Base-by-base conservation (phyloP, 2,797 vertebrate species). In the Australoheros facetus region DNA sequence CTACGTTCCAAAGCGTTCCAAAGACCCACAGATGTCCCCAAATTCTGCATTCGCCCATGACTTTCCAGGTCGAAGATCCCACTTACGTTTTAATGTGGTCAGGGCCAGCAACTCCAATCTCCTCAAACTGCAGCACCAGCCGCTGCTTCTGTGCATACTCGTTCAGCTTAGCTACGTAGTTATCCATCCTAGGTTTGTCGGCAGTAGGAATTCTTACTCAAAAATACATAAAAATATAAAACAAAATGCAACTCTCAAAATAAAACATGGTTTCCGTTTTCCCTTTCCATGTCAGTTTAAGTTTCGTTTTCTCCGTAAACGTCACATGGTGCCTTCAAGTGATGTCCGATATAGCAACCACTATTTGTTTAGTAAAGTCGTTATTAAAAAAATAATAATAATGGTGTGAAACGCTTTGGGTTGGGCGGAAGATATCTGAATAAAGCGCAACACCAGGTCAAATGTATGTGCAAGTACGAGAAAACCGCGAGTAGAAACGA, bases 61-160 rank as follows among this genome's bases (percentile, higher is more conserved):
- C 37, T 10, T 45, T 14, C 21, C 37, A 64, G 60, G 39, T 45
- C 1, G 8, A 54, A 12, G 30, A 64, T n/a, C 11, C 2, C 3
- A 56, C 95, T 91, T 82, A 96, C 96, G 83, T 95, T 72, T 84
- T 93, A 1, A 85, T 83, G 77, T 95, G 94, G 28, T 91, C 92
- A 0, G 87, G 95, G 1, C 95, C 95, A 7, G 17, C 71, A 11
- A 42, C 54, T 2, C 58, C 57, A 1, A 92, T 88, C 3, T 91
- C 92, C 9, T 88, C 91, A 62, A 79, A 96, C 0, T 1, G 69
- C 0, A 94, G 11, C 1, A 0, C 4, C 12, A 2, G 45, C 0
- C 64, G n/a, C 0, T 0, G 56, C 5, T 1, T 89, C 82, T 95
- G 94, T 0, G 81, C 56, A 5, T 73, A 42, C 69, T 94, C 91